These are phyloP conservation scores for Coelopa pilipes DNA, from an alignment of 2,888 invertebrate genomes.

Conservation along the genomic window DNA sequence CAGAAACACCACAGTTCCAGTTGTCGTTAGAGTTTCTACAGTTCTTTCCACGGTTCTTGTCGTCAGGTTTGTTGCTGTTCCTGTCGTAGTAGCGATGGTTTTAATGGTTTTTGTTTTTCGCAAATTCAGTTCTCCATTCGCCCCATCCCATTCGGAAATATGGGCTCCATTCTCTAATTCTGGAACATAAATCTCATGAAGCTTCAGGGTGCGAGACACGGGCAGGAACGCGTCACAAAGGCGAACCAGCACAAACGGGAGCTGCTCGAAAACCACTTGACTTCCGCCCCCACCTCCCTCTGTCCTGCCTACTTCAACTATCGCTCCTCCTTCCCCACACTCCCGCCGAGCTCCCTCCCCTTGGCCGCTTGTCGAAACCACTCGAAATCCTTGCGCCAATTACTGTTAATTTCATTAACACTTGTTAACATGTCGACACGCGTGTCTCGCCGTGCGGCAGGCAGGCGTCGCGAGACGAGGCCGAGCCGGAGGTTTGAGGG, in stretches of 20 bases:
- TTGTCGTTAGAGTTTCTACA: background rate
- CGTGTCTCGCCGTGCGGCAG: background rate
- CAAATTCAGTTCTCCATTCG: too few species aligned
- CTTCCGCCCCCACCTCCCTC: background rate
- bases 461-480: too few species aligned
- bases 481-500: too few species aligned
- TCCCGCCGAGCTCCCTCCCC: background rate
- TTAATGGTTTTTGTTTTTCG: too few species aligned
- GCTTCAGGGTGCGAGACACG: background rate
- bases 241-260: too few species aligned
- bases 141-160: too few species aligned
- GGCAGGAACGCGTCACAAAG: background rate
- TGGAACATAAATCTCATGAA: background rate
- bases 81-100: background rate
- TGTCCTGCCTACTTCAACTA: background rate
- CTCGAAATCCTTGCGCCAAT: background rate
- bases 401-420: conserved; percentile 13
- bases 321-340: background rate
- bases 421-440: conserved; percentile 16
- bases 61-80: background rate
- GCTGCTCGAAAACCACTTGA: too few species aligned
- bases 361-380: background rate
- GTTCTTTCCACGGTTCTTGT: background rate
- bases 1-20: too few species aligned
- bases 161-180: too few species aligned